Evolutionary conservation across 2,797 vertebrate genomes (phyloP), one percentile per base, ranked within the genome.

Genomic region (Sebastiscus albofasciatus): DNA sequence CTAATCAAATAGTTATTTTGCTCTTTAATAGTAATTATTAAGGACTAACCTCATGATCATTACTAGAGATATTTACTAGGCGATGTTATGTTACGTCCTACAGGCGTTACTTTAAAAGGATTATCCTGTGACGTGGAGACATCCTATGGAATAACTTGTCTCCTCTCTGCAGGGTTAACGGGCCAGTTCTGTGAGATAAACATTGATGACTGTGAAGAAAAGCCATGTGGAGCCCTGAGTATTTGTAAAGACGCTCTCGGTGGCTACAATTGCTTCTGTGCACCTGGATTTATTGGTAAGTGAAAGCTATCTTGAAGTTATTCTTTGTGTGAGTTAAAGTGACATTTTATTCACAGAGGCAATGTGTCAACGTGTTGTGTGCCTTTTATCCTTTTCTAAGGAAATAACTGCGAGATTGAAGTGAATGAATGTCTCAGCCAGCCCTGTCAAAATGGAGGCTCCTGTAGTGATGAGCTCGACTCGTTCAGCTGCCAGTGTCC

Each of bases 251-350:
- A 97, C 14, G 27, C 72, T 67, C 52, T 83, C 31, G 84, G 77
- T 59, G 94, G 93, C 67, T 97, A 96, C 80, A 84, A 81, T 46
- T 98, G 97, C 84, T 97, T 96, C 92, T 98, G 97, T 89, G 97
- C 96, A 10, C 96, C 97, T 80, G 97, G 97, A 70, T 97, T 97
- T 87, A 95, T 98, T 79, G 96, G 97, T 97, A 80, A 67, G 92
- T 81, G 67, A 87, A 65, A 31, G 72, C 64, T 31, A 18, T 81
- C 46, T 72, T 60, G 5, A 75, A 74, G 66, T 70, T 65, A 26
- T 79, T 87, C 54, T 83, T 72, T 85, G 27, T 85, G 27, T 60
- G 54, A 83, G 60, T 72, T 77, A 76, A 82, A 65, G 74, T 75
- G 71, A 6, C 55, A 27, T 83, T 83, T 86, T 79, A 67, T 77